Percentiles rank a stretch among this genome's conserved stretches.
phyloP scores from a whole-genome alignment of 2,888 invertebrate species.

The Scrobipalpa costella region DNA sequence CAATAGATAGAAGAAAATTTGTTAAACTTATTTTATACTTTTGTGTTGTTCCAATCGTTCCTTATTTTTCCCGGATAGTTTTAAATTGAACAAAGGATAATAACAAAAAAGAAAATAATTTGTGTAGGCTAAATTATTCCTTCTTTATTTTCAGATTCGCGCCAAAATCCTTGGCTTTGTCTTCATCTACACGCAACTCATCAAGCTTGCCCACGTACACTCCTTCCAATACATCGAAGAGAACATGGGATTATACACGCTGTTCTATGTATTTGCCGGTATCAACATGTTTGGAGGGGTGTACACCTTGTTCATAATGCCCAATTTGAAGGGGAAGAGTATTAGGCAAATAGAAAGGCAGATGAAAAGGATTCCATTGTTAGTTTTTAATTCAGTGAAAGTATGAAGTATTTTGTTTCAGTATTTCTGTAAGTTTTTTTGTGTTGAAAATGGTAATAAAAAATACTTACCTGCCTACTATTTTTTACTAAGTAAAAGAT shows the following conservation, averaged over 20 bases:
- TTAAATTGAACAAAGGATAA: no score
- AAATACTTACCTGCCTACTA: no score
- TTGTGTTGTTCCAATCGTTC: no score
- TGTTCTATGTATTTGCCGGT: slow-evolving; percentile 62
- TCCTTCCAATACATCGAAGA: slow-evolving; percentile 61
- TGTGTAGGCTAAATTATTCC: no score
- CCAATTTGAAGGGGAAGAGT: slow-evolving; percentile 51
- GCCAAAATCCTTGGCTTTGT: slow-evolving; percentile 53
- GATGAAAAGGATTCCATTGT: slow-evolving; percentile 57
- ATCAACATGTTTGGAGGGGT: slow-evolving; percentile 64
- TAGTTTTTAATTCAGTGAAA: slow-evolving; percentile 42
- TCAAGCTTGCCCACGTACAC: slow-evolving; percentile 59
- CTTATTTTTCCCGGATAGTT: no score
- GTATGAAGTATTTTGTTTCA: slow-evolving; percentile 17
- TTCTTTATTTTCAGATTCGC: slow-evolving; percentile 68
- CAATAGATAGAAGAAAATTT: no score
- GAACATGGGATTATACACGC: slow-evolving; percentile 58
- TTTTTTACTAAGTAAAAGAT: no score
- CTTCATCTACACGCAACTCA: slow-evolving; percentile 55
- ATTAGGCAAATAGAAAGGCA: slow-evolving; percentile 62
- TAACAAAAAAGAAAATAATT: no score
- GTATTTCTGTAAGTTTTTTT: background rate
- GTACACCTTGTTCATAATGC: slow-evolving; percentile 57
- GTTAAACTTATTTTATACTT: no score
- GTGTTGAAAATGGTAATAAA: background rate